Conservation (phyloP, 2,888 invertebrate genomes). For the Macroteleia sp. region DNA sequence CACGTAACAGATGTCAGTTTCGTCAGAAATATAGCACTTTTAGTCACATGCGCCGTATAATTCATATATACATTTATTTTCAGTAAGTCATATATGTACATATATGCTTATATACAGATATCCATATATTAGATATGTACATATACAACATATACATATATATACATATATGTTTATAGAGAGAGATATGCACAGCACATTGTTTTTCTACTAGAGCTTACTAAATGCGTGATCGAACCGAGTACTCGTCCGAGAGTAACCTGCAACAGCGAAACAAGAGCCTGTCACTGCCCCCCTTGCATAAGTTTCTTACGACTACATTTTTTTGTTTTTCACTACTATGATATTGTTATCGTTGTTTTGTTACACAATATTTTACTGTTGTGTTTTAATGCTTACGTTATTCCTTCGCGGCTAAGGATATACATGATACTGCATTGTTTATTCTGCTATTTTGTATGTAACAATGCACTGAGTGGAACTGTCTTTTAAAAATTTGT, state of each 20-base stretch:
- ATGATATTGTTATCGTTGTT: too few relatives aligned
- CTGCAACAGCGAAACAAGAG: constrained; percentile 83
- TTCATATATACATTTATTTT: constrained; percentile 46
- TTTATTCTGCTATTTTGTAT: too few relatives aligned
- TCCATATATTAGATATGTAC: too few relatives aligned
- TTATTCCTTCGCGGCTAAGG: too few relatives aligned
- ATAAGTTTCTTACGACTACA: constrained; percentile 54
- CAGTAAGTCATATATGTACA: constrained; percentile 43
- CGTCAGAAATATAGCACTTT: constrained; percentile 20
- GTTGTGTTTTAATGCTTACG: too few relatives aligned
- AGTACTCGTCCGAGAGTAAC: constrained; percentile 84
- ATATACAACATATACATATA: too few relatives aligned
- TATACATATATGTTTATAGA: constrained; percentile 54
- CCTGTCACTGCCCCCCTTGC: constrained; percentile 79
- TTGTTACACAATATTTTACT: too few relatives aligned
- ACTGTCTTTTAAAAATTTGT: too few relatives aligned
- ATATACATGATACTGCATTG: too few relatives aligned
- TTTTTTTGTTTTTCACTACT: constrained; percentile 11
- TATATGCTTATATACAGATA: too few relatives aligned
- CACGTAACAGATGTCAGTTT: constrained; percentile 16
- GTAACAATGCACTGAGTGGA: too few relatives aligned
- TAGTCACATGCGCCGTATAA: constrained; percentile 36
- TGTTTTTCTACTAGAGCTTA: constrained; percentile 81
- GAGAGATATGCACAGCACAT: constrained; percentile 78
- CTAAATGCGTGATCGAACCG: constrained; percentile 84